Evolutionary conservation across 1,140 invertebrate genomes (phyloP).

Genomic region (Aphidius gifuensis): DNA sequence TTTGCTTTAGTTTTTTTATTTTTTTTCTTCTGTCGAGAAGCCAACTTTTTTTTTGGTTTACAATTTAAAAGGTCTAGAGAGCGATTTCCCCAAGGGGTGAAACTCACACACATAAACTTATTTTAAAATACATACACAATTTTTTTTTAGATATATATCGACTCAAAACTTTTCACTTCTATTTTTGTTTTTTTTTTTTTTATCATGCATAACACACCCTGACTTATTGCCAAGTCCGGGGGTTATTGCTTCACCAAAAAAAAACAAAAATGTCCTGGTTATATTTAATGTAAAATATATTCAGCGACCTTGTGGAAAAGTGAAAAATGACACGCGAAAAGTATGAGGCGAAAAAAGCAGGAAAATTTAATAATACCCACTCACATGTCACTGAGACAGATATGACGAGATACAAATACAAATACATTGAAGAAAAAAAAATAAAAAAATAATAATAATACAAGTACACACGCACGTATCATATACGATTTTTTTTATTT

Average conservation of each 20-base stretch:
- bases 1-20: background rate
- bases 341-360: constrained; percentile 12
- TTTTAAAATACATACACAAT: constrained; percentile 3
- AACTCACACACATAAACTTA: constrained; percentile 37
- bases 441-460: too few species aligned
- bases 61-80: constrained; percentile 56
- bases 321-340: constrained; percentile 32
- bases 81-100: constrained; percentile 52
- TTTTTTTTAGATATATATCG: background rate
- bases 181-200: constrained; percentile 18
- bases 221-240: constrained; percentile 37
- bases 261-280: background rate
- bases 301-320: background rate
- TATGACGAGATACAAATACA: constrained; percentile 4
- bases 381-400: constrained; percentile 23
- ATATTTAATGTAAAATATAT: background rate
- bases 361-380: constrained; percentile 51
- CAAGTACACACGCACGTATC: background rate
- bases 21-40: too few species aligned
- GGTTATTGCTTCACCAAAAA: constrained; percentile 7
- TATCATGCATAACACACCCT: constrained; percentile 11
- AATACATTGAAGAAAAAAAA: too few species aligned
- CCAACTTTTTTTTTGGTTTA: constrained; percentile 6
- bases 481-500: constrained; percentile 8
- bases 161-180: constrained; percentile 2